Percentiles rank a stretch among this genome's conserved stretches.
These are phyloP conservation scores for Potamarius usumacintae DNA, from an alignment of 2,113 vertebrate species.

Conservation along the genomic window DNA sequence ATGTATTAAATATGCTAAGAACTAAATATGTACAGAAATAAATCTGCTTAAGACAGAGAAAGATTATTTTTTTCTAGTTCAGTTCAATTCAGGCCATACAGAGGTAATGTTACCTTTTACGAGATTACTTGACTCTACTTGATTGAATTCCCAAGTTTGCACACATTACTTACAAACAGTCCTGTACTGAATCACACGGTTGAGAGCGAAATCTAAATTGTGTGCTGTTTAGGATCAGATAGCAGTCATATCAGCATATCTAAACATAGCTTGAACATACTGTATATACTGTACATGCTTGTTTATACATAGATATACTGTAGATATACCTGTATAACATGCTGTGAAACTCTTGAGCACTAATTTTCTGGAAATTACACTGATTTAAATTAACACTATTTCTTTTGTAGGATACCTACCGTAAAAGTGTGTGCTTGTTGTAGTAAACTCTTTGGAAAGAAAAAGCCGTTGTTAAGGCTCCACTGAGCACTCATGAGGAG, in stretches of 20 bases:
- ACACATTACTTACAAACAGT: not conserved
- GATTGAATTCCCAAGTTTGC: not conserved
- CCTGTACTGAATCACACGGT: not conserved
- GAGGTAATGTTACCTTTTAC: not conserved
- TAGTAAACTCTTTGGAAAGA: not conserved
- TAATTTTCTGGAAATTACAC: not conserved
- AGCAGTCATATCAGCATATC: not conserved
- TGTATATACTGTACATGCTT: not conserved
- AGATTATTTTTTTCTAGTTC: not conserved
- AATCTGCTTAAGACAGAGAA: not conserved
- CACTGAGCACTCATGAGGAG: constrained; percentile 14
- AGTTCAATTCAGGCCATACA: not conserved
- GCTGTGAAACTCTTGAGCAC: not conserved
- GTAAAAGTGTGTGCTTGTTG: not conserved
- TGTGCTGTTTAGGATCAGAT: not conserved
- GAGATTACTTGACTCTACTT: not conserved
- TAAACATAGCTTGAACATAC: not conserved
- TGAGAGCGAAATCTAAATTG: not conserved
- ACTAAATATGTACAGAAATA: not conserved
- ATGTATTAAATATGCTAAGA: not conserved
- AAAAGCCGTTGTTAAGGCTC: not conserved
- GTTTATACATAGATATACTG: not conserved
- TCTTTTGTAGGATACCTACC: not conserved
- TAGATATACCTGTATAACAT: not conserved
- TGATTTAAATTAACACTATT: too few relatives aligned